Evolutionary conservation across 2,113 vertebrate species (phyloP).

Genomic region (Verasper variegatus): DNA sequence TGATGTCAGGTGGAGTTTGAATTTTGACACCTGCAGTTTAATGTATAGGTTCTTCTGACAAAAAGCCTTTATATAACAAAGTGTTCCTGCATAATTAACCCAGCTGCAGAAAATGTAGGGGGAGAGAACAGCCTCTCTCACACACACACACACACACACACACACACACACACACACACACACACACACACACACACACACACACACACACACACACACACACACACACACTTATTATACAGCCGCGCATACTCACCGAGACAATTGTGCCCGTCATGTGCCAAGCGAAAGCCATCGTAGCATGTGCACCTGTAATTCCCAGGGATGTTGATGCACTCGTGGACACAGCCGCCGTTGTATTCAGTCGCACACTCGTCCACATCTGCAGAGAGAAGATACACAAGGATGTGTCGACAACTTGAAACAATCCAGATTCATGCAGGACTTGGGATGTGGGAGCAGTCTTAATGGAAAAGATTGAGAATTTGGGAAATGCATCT

Average conservation of each 20-base stretch:
- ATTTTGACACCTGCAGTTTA: slow-evolving; percentile 42
- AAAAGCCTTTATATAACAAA: slow-evolving; percentile 8
- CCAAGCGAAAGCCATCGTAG: slow-evolving; percentile 96
- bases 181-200: no score
- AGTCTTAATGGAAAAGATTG: no score
- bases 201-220: no score
- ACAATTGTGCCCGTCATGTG: slow-evolving; percentile 96
- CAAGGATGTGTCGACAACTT: not conserved
- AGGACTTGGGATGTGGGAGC: not conserved
- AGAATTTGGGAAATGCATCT: no score
- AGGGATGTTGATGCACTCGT: slow-evolving; percentile 97
- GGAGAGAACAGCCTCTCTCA: not conserved
- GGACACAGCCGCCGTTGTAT: slow-evolving; percentile 95
- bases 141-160: no score
- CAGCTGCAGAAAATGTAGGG: not conserved
- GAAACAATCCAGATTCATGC: not conserved
- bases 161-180: no score
- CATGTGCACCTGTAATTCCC: slow-evolving; percentile 98
- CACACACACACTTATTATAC: not conserved
- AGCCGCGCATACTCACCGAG: slow-evolving; percentile 83
- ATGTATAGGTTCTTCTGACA: slow-evolving; percentile 24
- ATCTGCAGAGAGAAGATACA: slow-evolving; percentile 79
- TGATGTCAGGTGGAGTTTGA: slow-evolving; percentile 36
- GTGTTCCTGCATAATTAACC: slow-evolving; percentile 22
- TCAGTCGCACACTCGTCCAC: slow-evolving; percentile 95